phyloP scores from a whole-genome alignment of 1,140 invertebrate species.

The Drosophila orena region DNA sequence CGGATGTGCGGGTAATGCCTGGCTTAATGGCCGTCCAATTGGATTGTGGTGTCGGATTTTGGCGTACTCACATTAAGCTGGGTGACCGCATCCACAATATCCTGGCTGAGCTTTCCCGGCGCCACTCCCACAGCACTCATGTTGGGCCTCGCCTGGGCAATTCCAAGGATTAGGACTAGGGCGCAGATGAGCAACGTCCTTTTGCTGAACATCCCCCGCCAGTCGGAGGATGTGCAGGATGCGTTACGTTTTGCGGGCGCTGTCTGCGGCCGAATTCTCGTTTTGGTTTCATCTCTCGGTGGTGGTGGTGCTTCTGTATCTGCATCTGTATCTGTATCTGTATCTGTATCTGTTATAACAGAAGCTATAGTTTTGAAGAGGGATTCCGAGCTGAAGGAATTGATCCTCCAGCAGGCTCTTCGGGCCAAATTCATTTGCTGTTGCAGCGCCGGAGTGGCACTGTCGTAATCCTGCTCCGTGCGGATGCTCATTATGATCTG shows the following conservation, averaged over 20 bases:
- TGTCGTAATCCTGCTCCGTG: conserved; percentile 77
- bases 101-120: conserved; percentile 11
- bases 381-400: conserved; percentile 1
- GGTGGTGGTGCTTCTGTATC: conserved; percentile 20
- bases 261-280: conserved; percentile 9
- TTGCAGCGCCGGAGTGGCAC: conserved; percentile 67
- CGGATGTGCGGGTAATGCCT: conserved; percentile 12
- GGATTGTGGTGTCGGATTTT: conserved; percentile 17
- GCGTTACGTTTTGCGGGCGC: conserved; percentile 11
- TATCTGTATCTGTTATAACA: conserved; percentile 21
- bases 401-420: conserved; percentile 73
- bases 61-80: conserved; percentile 63
- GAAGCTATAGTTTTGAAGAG: conserved; percentile 38
- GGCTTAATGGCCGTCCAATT: conserved; percentile 23
- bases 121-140: conserved; percentile 41
- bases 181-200: conserved; percentile 56
- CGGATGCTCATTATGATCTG: conserved; percentile 53
- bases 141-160: conserved; percentile 75
- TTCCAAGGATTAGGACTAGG: conserved; percentile 53
- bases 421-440: conserved; percentile 81
- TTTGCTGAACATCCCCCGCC: conserved; percentile 8
- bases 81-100: conserved; percentile 38
- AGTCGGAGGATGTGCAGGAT: conserved; percentile 21
- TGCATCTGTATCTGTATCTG: conserved; percentile 20
- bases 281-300: conserved; percentile 36